Percentiles rank a stretch among this genome's conserved stretches.
Evolutionary conservation across 2,888 invertebrate species (phyloP).

Genomic region (Drosophila mayaguana): DNA sequence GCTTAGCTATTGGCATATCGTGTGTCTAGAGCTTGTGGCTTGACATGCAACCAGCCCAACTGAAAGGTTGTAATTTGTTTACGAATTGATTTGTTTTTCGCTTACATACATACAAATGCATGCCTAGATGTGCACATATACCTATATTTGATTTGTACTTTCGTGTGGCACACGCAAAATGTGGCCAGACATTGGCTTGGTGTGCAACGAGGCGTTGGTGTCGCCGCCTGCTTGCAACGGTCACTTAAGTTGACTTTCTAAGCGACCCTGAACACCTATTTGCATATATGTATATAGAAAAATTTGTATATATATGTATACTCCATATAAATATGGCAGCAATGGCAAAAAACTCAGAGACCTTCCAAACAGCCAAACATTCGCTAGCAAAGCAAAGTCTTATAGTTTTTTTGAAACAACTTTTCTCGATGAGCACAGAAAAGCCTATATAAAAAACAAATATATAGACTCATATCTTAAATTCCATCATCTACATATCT

Average conservation of each 20-base stretch:
- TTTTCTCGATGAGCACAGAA: neutral
- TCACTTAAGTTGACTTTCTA: constrained; percentile 37
- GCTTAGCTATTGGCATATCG: constrained; percentile 58
- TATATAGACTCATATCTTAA: neutral
- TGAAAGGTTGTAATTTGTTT: constrained; percentile 68
- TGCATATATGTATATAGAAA: neutral
- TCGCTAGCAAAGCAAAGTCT: neutral
- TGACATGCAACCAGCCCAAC: constrained; percentile 19
- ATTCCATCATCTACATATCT: no score
- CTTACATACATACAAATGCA: neutral
- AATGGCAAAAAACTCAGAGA: neutral
- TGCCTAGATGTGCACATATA: no score
- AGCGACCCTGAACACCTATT: constrained; percentile 46
- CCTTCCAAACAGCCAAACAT: neutral
- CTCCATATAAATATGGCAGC: neutral
- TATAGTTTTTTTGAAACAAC: neutral
- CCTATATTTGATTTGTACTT: constrained; percentile 11
- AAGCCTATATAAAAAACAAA: neutral
- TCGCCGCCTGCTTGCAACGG: constrained; percentile 25
- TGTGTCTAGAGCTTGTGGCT: constrained; percentile 52
- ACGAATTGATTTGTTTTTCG: constrained; percentile 71
- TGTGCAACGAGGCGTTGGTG: constrained; percentile 51
- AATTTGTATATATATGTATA: neutral
- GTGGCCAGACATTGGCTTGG: constrained; percentile 32
- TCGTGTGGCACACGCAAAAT: constrained; percentile 64